These are phyloP conservation scores for Achatina immaculata DNA, from an alignment of 1,140 invertebrate species.

Conservation along the genomic window DNA sequence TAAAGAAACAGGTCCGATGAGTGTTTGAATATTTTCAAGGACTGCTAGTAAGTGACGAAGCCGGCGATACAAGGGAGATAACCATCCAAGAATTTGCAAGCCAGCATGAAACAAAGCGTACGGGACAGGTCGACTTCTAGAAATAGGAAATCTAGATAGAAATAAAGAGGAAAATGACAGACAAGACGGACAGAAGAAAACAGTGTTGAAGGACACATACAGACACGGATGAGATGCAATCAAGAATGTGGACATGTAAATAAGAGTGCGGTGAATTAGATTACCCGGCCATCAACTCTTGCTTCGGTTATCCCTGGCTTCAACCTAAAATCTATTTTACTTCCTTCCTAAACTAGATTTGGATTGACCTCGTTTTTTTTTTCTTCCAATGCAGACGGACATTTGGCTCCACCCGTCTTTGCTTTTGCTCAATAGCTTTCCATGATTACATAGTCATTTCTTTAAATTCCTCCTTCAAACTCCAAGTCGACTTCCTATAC, in stretches of 20 bases:
- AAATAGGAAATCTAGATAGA: too few species aligned
- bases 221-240: slow-evolving; percentile 23
- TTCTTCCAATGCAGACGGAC: slow-evolving; percentile 29
- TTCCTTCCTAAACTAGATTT: slow-evolving; percentile 26
- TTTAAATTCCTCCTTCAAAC: background rate
- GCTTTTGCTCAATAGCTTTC: background rate
- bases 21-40: too few species aligned
- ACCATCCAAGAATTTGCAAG: too few species aligned
- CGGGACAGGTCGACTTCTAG: too few species aligned
- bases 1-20: too few species aligned
- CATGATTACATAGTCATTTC: slow-evolving; percentile 6
- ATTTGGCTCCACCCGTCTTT: background rate
- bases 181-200: background rate
- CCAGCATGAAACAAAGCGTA: too few species aligned
- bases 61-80: too few species aligned
- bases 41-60: too few species aligned
- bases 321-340: slow-evolving; percentile 31
- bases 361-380: background rate
- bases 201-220: background rate
- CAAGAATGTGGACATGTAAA: slow-evolving; percentile 33
- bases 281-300: slow-evolving; percentile 22
- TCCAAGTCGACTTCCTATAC: background rate
- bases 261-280: slow-evolving; percentile 19
- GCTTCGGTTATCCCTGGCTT: background rate
- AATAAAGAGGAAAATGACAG: background rate